Evolutionary conservation across 2,888 invertebrate genomes (phyloP), one percentile per base, ranked within the genome.

Genomic region (Odontomyia ornata): DNA sequence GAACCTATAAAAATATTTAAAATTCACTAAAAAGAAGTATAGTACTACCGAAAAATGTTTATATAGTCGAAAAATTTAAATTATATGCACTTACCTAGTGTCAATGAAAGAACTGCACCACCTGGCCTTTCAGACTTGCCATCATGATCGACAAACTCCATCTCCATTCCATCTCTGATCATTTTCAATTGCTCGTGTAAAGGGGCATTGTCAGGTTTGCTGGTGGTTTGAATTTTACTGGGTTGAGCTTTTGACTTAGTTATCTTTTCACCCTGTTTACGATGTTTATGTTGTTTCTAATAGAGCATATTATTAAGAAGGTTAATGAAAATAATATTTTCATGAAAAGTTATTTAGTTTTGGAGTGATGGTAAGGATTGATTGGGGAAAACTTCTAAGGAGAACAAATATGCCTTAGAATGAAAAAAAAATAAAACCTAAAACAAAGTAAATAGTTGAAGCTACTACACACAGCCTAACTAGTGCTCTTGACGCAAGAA

Each of bases 91-190:
- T 83, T 85, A 90, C 93, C 95, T 81, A 95, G 87, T 36, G 93
- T 92, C 47, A 95, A 88, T 9, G 95, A 93, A 81, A 95, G 88
- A 67, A 95, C 90, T 9, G 95, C 95, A 76, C 95, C 94, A 72
- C 92, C 91, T 25, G 95, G 95, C 76, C 90, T 91, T 82, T 91
- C 91, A 79, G 91, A 89, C 79, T 89, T 88, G 0, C 92, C 92
- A 85, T 92, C 92, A 82, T 87, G 90, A 82, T 89, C 89, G 73
- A 88, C 87, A 81, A 86, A 85, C 78, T 87, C 84, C 25, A 84
- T 81, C 80, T 88, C 86, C 77, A 86, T 82, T 79, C 84, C 84
- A 62, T 85, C 84, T 79, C 85, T 86, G 76, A 85, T 84, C 80
- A 85, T 83, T 81, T 85, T 84, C 30, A 65, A 85, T 79, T 85